Base-by-base conservation (phyloP, 2,888 invertebrate species). In the Dasysyrphus albostriatus region DNA sequence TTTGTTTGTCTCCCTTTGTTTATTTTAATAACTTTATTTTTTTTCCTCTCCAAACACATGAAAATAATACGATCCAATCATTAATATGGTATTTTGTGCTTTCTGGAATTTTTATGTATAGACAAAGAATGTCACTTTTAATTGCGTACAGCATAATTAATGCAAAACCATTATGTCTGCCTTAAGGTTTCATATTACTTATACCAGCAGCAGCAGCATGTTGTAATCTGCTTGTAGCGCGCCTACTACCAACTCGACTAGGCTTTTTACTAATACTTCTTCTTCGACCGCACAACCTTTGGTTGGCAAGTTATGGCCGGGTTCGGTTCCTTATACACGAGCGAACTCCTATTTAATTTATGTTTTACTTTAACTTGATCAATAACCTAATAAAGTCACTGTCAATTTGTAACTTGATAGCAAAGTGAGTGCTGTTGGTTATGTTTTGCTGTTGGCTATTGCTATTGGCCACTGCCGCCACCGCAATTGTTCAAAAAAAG, bases 381-480 rank as follows among this genome's bases (percentile, higher is more conserved):
- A 63, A 82, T 75, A 63, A 73, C 72, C 65, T 74, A 87, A 87
- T 87, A 58, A 63, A 87, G 83, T 61, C 72, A 75, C 72, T 72
- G 75, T 79, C 83, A 69, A 79, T 72, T 87, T 79, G 87, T 87
- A 79, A 79, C 54, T 42, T 47, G 74, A 83, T 83, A 83, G 42
- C 16, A 56, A 58, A 37, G n/a, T 76, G 37, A n/a, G 29, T 47
- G 42, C 51, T 69, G 39, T 78, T 72, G 61, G 16, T 58, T 44
- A 2, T 34, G 19, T 49, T 65, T 5, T 6, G 14, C 44, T 63
- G 42, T 29, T 69, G n/a, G 65, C n/a, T 44, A 34, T n/a, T 51
- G 59, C 29, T 39, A 24, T 39, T 61, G 39, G 37, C 19, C 61
- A 4, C 39, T 42, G 72, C 65, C 56, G 29, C 69, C 70, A 78